A percentile compares a stretch with the other conserved stretches of the same genome.
These are phyloP conservation scores for Sebastes schlegelii DNA, from an alignment of 2,113 vertebrate species.

Conservation along the genomic window DNA sequence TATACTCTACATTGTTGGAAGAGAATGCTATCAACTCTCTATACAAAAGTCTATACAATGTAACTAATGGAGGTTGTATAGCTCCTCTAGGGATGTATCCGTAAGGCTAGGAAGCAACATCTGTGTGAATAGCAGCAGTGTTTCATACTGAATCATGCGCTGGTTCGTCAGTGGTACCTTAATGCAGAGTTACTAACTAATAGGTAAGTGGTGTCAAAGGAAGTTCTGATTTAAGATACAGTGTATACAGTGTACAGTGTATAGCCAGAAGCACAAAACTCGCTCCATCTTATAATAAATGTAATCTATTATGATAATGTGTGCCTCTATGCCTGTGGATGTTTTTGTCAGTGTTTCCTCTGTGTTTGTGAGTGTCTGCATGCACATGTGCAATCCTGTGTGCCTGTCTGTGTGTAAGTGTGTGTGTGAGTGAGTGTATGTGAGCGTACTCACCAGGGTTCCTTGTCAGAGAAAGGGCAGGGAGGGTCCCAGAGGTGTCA, in stretches of 20 bases:
- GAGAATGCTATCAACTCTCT: not conserved
- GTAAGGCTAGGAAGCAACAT: not conserved
- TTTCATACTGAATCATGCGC: constrained; percentile 15
- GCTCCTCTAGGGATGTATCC: not conserved
- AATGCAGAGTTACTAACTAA: not conserved
- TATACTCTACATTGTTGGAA: constrained; percentile 4
- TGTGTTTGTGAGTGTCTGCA: not conserved
- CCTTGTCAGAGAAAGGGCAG: constrained; percentile 69
- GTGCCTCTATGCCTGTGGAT: constrained; percentile 3
- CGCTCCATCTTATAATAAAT: not conserved
- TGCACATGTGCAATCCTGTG: not conserved
- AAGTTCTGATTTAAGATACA: constrained; percentile 11
- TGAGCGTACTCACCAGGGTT: constrained; percentile 35
- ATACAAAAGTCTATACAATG: not conserved
- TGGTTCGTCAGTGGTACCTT: not conserved
- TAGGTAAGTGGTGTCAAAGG: not conserved
- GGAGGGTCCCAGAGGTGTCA: constrained; percentile 56
- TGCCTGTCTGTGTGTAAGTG: not conserved
- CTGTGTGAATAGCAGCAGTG: not conserved
- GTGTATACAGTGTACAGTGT: not conserved
- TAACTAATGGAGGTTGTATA: not conserved
- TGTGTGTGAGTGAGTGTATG: constrained; percentile 1
- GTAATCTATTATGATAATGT: constrained; percentile 26
- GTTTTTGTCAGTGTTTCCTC: not conserved
- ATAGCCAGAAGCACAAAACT: not conserved